Conservation (phyloP, 2,888 invertebrate genomes). For the Ganaspis brasiliensis region DNA sequence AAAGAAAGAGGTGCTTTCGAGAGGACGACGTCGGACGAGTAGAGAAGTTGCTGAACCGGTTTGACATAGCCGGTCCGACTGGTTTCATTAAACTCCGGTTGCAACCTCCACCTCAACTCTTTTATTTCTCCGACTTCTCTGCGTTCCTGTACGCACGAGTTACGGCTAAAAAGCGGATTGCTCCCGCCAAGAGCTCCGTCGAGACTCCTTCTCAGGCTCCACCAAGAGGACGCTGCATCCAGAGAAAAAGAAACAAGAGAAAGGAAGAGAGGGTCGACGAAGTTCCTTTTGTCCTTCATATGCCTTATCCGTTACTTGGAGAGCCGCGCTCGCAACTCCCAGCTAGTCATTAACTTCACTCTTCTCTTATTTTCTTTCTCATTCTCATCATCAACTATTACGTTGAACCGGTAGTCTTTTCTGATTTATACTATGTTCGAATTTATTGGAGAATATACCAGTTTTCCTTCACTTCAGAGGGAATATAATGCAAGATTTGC, state of each 20-base stretch:
- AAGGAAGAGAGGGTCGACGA: constrained; percentile 10
- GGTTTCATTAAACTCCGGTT: constrained; percentile 77
- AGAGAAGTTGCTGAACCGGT: constrained; percentile 75
- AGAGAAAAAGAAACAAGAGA: constrained; percentile 31
- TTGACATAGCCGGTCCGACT: constrained; percentile 71
- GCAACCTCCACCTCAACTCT: constrained; percentile 67
- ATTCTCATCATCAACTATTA: constrained; percentile 38
- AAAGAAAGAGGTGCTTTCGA: constrained; percentile 51
- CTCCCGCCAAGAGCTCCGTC: constrained; percentile 42
- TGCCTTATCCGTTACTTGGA: constrained; percentile 41
- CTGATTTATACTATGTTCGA: constrained; percentile 2
- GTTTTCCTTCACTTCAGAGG: background rate
- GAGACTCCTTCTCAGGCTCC: constrained; percentile 34
- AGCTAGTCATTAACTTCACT: constrained; percentile 31
- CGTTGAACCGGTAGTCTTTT: constrained; percentile 13
- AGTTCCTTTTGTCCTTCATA: constrained; percentile 46
- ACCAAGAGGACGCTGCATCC: constrained; percentile 17
- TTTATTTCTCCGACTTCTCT: constrained; percentile 56
- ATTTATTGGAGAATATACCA: background rate
- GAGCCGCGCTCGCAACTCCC: constrained; percentile 10
- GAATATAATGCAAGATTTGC: background rate
- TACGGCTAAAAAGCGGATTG: constrained; percentile 48
- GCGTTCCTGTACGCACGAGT: constrained; percentile 52
- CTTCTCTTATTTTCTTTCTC: constrained; percentile 28
- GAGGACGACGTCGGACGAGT: constrained; percentile 59